Evolutionary conservation across 37 sponge, comb jelly and placozoan species (phyloP).

Genomic region (Theonella swinhoei): DNA sequence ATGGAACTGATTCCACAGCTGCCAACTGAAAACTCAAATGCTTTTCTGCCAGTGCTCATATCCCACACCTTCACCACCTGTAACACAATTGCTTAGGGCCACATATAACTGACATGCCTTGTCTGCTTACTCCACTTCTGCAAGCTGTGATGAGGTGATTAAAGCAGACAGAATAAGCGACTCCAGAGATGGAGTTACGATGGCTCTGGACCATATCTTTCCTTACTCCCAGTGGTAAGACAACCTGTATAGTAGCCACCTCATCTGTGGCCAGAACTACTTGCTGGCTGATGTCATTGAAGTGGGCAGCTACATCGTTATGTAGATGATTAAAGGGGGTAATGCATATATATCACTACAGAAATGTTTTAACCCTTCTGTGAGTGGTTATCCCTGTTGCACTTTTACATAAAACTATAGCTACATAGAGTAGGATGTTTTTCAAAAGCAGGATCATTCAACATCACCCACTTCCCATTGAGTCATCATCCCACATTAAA

Average conservation of each 20-base stretch:
- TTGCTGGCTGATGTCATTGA: slow-evolving; percentile 39
- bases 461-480: no score
- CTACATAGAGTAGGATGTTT: not conserved
- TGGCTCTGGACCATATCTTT: slow-evolving; percentile 39
- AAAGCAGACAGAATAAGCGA: slow-evolving; percentile 78
- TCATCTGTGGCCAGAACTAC: slow-evolving; percentile 59
- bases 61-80: slow-evolving; percentile 95
- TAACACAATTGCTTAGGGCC: not conserved
- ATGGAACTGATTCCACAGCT: slow-evolving; percentile 38
- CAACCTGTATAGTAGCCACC: slow-evolving; percentile 30
- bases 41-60: slow-evolving; percentile 62
- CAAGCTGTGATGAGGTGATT: slow-evolving; percentile 84
- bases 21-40: slow-evolving; percentile 74
- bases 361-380: no score
- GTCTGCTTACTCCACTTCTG: slow-evolving; percentile 56
- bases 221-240: not conserved
- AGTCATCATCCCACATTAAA: no score
- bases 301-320: slow-evolving; percentile 37
- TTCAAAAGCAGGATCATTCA: no score
- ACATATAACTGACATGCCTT: not conserved
- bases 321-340: not conserved
- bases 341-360: no score
- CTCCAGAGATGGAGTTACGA: slow-evolving; percentile 37
- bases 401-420: not conserved
- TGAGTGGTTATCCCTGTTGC: not conserved